Conservation (phyloP, 2,888 invertebrate species). For the Hipparchia sbordonii region DNA sequence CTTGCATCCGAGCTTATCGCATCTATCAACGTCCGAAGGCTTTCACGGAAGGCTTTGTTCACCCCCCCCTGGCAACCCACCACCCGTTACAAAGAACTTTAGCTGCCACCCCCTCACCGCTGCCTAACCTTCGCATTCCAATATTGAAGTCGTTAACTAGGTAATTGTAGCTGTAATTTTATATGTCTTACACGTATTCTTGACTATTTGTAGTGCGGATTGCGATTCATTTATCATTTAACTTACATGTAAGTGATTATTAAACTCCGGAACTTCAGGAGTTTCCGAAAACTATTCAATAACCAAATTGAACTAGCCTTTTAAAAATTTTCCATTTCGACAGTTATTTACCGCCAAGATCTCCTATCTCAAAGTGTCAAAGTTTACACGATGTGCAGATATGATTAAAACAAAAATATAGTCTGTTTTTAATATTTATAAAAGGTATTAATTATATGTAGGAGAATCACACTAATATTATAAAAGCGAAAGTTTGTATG, state of each 20-base stretch:
- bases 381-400: too few species aligned
- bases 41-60: slow-evolving; percentile 80
- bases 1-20: slow-evolving; percentile 82
- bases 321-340: too few species aligned
- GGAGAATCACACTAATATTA: too few species aligned
- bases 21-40: slow-evolving; percentile 79
- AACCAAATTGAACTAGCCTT: too few species aligned
- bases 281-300: neutral
- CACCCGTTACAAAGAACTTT: slow-evolving; percentile 71
- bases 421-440: too few species aligned
- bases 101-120: slow-evolving; percentile 69
- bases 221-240: neutral
- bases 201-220: neutral
- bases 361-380: too few species aligned
- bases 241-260: neutral
- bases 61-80: slow-evolving; percentile 53
- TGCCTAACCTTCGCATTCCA: slow-evolving; percentile 54
- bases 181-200: neutral
- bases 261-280: neutral
- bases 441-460: too few species aligned
- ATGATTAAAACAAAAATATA: too few species aligned
- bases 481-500: too few species aligned
- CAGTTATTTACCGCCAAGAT: too few species aligned
- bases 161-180: slow-evolving; percentile 32
- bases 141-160: slow-evolving; percentile 38